These are phyloP conservation scores for Watsonalla cultraria DNA, from an alignment of 2,888 invertebrate species.

Conservation along the genomic window DNA sequence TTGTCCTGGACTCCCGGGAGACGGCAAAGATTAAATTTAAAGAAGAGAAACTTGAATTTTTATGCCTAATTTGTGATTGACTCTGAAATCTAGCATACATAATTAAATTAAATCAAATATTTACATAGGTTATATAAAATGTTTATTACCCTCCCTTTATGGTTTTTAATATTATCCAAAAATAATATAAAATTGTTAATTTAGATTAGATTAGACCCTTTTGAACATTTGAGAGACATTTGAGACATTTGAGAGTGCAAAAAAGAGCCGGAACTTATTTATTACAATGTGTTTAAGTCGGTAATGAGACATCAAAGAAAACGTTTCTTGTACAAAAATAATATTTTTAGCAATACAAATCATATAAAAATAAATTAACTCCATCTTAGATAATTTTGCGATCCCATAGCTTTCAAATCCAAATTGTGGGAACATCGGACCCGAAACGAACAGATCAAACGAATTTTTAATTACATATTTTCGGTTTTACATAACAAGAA, in stretches of 20 bases:
- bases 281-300: not conserved
- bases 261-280: too few species aligned
- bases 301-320: not conserved
- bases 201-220: too few species aligned
- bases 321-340: too few species aligned
- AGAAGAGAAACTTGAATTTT: not conserved
- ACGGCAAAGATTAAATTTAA: slow-evolving; percentile 32
- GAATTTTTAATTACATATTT: not conserved
- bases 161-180: too few species aligned
- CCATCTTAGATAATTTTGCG: not conserved
- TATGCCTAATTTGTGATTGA: slow-evolving; percentile 9
- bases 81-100: not conserved
- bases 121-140: too few species aligned
- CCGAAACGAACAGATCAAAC: not conserved
- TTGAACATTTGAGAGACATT: too few species aligned
- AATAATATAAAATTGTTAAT: too few species aligned
- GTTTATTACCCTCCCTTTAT: too few species aligned
- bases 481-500: not conserved
- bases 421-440: not conserved
- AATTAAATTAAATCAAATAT: too few species aligned
- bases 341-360: too few species aligned
- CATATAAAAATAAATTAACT: too few species aligned
- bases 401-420: not conserved
- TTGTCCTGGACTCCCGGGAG: slow-evolving; percentile 57
- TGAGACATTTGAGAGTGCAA: too few species aligned